A percentile compares a stretch with the other conserved stretches of the same genome.
phyloP scores from a whole-genome alignment of 30 jellyfish, hydroid and myxozoan species.

The Rhopilema esculentum region DNA sequence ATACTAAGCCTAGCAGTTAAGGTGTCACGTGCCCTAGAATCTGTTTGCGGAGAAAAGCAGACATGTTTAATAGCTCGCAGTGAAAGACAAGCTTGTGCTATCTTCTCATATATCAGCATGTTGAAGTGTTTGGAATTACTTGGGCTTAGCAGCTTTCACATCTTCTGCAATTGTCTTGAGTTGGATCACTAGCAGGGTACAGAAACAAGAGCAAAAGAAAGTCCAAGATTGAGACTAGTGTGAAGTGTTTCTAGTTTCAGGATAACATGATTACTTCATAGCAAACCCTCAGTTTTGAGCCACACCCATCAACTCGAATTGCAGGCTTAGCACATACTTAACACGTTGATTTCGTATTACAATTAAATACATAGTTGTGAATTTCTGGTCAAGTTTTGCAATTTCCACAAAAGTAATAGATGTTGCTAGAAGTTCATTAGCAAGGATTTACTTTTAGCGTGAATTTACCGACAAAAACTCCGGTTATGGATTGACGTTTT shows the following conservation, averaged over 20 bases:
- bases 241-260: neutral
- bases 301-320: constrained; percentile 16
- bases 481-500: too few relatives aligned
- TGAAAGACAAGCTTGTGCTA: constrained; percentile 19
- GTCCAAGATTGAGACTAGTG: neutral
- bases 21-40: constrained; percentile 33
- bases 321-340: constrained; percentile 36
- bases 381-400: constrained; percentile 15
- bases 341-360: neutral
- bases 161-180: neutral
- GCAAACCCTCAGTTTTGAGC: neutral
- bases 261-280: neutral
- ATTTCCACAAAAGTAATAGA: neutral
- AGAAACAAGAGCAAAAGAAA: neutral
- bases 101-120: neutral
- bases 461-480: too few relatives aligned
- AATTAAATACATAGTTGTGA: constrained; percentile 47
- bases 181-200: neutral
- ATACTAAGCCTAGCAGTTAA: constrained; percentile 16
- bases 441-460: neutral
- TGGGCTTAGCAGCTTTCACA: neutral
- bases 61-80: neutral
- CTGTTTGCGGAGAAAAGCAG: constrained; percentile 34
- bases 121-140: neutral
- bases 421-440: neutral